Evolutionary conservation across 1,140 invertebrate genomes (phyloP).

Genomic region (Musca domestica): DNA sequence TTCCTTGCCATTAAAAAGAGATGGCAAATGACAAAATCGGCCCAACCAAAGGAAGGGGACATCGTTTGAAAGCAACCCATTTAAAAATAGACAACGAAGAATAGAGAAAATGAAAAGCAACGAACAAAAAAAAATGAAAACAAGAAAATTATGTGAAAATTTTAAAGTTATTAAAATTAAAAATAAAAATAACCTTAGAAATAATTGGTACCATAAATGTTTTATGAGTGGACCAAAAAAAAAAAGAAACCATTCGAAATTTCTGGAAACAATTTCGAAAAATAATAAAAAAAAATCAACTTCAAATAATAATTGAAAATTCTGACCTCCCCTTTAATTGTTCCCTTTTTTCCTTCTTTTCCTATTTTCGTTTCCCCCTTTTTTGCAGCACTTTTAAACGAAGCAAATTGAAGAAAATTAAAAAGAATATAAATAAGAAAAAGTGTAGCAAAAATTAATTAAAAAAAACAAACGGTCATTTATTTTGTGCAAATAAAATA

Average conservation of each 20-base stretch:
- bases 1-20: constrained; percentile 4
- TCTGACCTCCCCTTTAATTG: too few relatives aligned
- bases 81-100: constrained; percentile 9
- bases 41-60: constrained; percentile 19
- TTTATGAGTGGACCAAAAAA: too few relatives aligned
- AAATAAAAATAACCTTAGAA: not conserved
- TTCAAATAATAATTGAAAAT: too few relatives aligned
- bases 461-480: constrained; percentile 2
- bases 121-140: not conserved
- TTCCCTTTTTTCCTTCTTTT: not conserved
- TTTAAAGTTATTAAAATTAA: not conserved
- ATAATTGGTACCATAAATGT: too few relatives aligned
- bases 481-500: constrained; percentile 8
- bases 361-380: not conserved
- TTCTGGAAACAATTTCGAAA: too few relatives aligned
- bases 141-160: not conserved
- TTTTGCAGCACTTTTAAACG: constrained; percentile 14
- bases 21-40: constrained; percentile 7
- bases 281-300: too few relatives aligned
- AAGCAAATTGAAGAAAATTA: not conserved
- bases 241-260: too few relatives aligned
- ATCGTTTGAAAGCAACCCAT: not conserved
- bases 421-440: constrained; percentile 16
- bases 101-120: too few relatives aligned
- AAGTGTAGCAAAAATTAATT: not conserved